Base-by-base conservation (phyloP, 2,888 invertebrate species). In the Seira musarum region DNA sequence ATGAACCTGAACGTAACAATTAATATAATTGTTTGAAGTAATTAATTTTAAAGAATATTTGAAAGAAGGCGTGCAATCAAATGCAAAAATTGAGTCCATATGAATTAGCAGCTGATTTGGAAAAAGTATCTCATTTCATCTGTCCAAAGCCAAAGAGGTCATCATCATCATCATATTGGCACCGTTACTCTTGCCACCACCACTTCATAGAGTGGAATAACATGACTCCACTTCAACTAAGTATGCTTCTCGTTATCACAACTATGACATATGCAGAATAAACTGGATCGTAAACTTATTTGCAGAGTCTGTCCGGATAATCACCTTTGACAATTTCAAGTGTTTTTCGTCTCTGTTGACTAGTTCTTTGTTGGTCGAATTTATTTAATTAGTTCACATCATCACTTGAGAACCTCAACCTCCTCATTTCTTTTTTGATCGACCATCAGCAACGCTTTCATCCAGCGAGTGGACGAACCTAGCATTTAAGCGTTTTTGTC, bases 41-140 rank as follows among this genome's bases (percentile, higher is more conserved):
- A 30, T 30, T 8, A 30, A 30, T 8, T 30, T 30, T 30, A n/a
- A n/a, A n/a, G n/a, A n/a, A n/a, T n/a, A n/a, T n/a, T n/a, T n/a
- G 40, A 40, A 40, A 40, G 6, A 40, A 40, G 40, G 40, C 5
- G 13, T 8, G 40, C 40, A 49, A 49, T n/a, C 17, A 49, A 49
- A 8, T 49, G 15, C 3, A 8, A 30, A 30, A 30, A 30, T 5
- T 30, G n/a, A n/a, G 30, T 30, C 30, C 30, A 5, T 49, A 0
- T 72, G 17, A 49, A 49, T n/a, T 25, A 73, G 73, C 73, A 73
- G 73, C 73, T 73, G 73, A 73, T 22, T 21, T 15, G 6, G n/a
- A 35, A 35, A 8, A 60, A 13, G 19, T 60, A 70, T 57, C 8
- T 19, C 25, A 30, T 30, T 53, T 76, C 64, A 69, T 49, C 49